Evolutionary conservation across 2,888 invertebrate species (phyloP), one percentile per base, ranked within the genome.

Genomic region (Andrena minutula): DNA sequence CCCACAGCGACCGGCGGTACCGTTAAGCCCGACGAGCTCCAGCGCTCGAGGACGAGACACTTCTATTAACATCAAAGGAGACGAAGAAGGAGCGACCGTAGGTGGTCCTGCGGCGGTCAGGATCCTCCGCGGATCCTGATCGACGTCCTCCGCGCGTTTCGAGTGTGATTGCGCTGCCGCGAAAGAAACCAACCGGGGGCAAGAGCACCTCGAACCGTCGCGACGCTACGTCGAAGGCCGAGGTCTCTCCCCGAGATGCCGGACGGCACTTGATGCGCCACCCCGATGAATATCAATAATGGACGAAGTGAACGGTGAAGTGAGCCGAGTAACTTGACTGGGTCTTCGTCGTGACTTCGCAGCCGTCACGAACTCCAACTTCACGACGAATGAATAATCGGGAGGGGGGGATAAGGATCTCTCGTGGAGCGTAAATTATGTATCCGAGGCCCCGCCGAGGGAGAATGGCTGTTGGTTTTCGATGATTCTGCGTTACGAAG

Each of bases 11-110:
- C 84, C 41, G 84, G 75, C 83, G 84, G 83, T 91, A 90, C 91
- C 91, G 90, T 90, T 91, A 91, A 88, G 71, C 79, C 81, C 88
- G 83, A 85, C 86, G 79, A 89, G 88, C 87, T 89, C 88, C 79
- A 84, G 86, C 82, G 86, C 79, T 84, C 85, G 88, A 85, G 86
- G 87, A 90, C 90, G 86, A 89, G 89, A 87, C 87, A 84, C 16
- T 41, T 89, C 89, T 90, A 90, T 89, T 90, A 89, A 89, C 88
- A 88, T 90, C 90, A 89, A 56, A 91, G 89, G 90, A 90, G 85
- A 80, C 84, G 86, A 90, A 90, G 85, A 82, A 86, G 86, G 79
- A 49, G 69, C 66, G 75, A 58, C 74, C 74, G 87, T 88, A 83
- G 88, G 88, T 88, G 88, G 87, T 81, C 88, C 81, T 35, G n/a